Base-by-base conservation (phyloP, 2,113 vertebrate genomes). In the Pterocles orientalis region DNA sequence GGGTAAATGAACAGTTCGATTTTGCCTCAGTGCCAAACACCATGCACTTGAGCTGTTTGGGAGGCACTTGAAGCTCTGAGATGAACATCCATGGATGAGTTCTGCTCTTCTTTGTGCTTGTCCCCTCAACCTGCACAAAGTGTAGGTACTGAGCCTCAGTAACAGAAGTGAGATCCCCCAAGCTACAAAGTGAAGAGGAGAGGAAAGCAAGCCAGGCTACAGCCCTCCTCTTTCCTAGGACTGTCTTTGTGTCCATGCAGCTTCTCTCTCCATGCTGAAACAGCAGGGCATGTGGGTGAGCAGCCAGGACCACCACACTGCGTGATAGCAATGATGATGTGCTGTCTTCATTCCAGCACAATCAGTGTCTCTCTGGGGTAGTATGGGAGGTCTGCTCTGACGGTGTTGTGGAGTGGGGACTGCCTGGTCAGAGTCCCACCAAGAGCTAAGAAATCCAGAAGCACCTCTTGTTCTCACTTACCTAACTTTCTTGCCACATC, bases 61-160 rank as follows among this genome's bases (percentile, higher is more conserved):
- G n/a, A 7, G 87, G 8, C 19, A 24, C 73, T 60, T 45, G 34
- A 66, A 71, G 19, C 21, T 60, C 41, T 34, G 18, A 29, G 57
- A 70, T 29, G 20, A n/a, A 60, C 18, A 45, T 7, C 24, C 15
- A 23, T 1, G 6, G 21, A 10, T n/a, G 10, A 50, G 7, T 24
- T 60, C 51, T 83, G 50, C 50, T 93, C 20, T 9, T 31, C 26
- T 56, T 79, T 75, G 12, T 6, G 56, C 54, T 64, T 48, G 18
- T 50, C 4, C 7, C 26, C 4, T 14, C 1, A 2, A 4, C n/a
- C 26, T n/a, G 8, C 1, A 2, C 1, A 1, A 3, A 12, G n/a
- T 1, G 3, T 9, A 36, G 9, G 18, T 48, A 25, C 29, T 10
- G 41, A 88, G 21, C 15, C 24, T 23, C 61, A 48, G 18, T 45